phyloP scores from a whole-genome alignment of 2,888 invertebrate genomes.

The Epistrophella euchroma region DNA sequence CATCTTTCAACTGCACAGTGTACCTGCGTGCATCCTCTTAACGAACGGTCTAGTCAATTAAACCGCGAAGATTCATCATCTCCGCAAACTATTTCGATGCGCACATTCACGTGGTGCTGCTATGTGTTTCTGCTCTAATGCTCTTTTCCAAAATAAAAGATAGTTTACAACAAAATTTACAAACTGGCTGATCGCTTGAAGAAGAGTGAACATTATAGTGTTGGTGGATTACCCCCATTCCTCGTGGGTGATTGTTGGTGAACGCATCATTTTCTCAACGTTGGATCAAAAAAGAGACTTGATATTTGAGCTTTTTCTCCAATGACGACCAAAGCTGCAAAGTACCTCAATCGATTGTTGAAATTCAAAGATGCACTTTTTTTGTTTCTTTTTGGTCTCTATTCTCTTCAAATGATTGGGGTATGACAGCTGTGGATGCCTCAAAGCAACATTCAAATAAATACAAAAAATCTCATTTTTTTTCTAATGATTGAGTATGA shows the following conservation, averaged over 20 bases:
- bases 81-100: constrained; percentile 16
- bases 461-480: constrained; percentile 54
- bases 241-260: constrained; percentile 23
- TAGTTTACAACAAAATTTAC: constrained; percentile 6
- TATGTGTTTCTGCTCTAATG: constrained; percentile 21
- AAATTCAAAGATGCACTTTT: constrained; percentile 65
- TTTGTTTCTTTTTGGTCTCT: constrained; percentile 28
- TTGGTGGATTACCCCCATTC: constrained; percentile 25
- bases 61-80: constrained; percentile 42
- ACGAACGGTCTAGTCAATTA: constrained; percentile 58
- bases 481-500: constrained; percentile 44
- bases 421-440: constrained; percentile 21
- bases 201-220: not conserved
- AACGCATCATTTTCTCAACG: constrained; percentile 30
- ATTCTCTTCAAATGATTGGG: constrained; percentile 53
- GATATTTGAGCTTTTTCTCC: constrained; percentile 25
- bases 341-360: constrained; percentile 53
- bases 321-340: constrained; percentile 25
- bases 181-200: not conserved
- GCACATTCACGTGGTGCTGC: constrained; percentile 50
- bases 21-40: not conserved
- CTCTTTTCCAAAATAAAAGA: constrained; percentile 42
- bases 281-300: not conserved
- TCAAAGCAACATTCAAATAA: constrained; percentile 54
- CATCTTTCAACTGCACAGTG: not conserved